Percentiles rank a stretch among this genome's conserved stretches.
phyloP scores from a whole-genome alignment of 2,888 invertebrate species.

The Lapara coniferarum region DNA sequence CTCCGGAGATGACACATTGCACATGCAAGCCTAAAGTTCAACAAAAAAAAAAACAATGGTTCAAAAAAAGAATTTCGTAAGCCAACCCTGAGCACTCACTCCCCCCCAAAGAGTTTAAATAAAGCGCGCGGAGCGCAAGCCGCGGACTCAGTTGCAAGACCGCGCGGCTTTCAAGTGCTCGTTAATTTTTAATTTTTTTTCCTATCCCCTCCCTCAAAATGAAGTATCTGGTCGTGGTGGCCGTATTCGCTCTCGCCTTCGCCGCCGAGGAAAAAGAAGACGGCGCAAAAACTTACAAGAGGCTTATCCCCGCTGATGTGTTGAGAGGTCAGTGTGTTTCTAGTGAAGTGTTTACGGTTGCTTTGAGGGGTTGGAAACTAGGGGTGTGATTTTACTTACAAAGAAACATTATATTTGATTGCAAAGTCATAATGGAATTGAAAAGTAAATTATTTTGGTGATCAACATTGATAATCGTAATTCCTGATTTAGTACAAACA shows the following conservation, averaged over 20 bases:
- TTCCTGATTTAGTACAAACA: too few species aligned
- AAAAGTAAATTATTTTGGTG: too few species aligned
- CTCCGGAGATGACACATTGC: background rate
- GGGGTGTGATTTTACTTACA: background rate
- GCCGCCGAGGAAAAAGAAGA: slow-evolving; percentile 83
- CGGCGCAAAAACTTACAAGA: slow-evolving; percentile 88
- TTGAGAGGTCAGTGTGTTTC: slow-evolving; percentile 88
- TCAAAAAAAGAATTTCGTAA: slow-evolving; percentile 6
- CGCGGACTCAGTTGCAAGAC: slow-evolving; percentile 70
- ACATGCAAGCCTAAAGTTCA: slow-evolving; percentile 3
- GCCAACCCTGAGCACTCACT: slow-evolving; percentile 64
- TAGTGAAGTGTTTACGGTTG: background rate
- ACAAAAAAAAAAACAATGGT: slow-evolving; percentile 5
- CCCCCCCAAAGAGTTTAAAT: slow-evolving; percentile 62
- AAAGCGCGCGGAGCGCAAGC: slow-evolving; percentile 66
- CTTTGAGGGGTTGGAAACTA: background rate
- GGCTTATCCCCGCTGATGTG: slow-evolving; percentile 94
- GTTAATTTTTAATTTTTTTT: slow-evolving; percentile 46
- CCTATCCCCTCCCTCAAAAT: slow-evolving; percentile 63
- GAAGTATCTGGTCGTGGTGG: slow-evolving; percentile 82
- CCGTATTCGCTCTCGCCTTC: slow-evolving; percentile 80
- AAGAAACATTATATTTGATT: too few species aligned
- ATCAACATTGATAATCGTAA: too few species aligned
- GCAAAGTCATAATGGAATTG: too few species aligned
- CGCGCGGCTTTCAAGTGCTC: slow-evolving; percentile 49